Evolutionary conservation across 2,797 vertebrate genomes (phyloP), one percentile per base, ranked within the genome.

Genomic region (Phrynocephalus vlangalii): DNA sequence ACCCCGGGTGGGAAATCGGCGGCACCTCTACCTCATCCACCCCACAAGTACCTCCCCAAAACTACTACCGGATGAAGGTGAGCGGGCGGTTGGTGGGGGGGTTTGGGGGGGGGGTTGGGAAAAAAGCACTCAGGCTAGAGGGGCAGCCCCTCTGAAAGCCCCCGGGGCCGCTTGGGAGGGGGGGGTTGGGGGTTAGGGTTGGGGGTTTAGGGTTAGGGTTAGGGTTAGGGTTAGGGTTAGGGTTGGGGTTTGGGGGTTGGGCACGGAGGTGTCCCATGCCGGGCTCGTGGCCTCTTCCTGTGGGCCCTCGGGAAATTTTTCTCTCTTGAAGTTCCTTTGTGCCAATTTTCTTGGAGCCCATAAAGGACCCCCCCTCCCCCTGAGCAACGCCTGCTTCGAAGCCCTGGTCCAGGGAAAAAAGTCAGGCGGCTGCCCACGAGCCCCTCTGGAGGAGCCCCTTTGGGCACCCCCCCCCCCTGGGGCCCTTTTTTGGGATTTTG

Each of bases 1-100:
- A 97, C 60, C 88, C 82, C 95, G 97, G 13, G 48, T 98, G 52
- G 96, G 96, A n/a, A 1, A 94, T 98, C 60, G 95, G 84, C 96
- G 96, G 33, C 93, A 96, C 73, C 94, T 98, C 63, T 96, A 95
- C 89, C 92, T 82, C 87, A 96, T 98, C 63, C 89, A 91, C 20
- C 95, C 60, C 72, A 68, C 84, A 84, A 93, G 16, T 96, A 97
- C 67, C 92, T 98, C 83, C 96, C 97, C 68, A 89, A n/a, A n/a
- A 90, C 0, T 79, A 91, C 72, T 96, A 95, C 92, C 90, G 94
- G 66, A 76, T 96, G 48, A 94, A 92, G 96, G 97, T 97, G 28
- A 26, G 66, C 52, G 16, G 8, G 3, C 15, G 2, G n/a, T n/a
- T 9, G 52, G 52, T 10, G 52, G 52, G n/a, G n/a, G n/a, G n/a